Evolutionary conservation across 1,140 invertebrate genomes (phyloP).

Genomic region (Zaprionus davidi): DNA sequence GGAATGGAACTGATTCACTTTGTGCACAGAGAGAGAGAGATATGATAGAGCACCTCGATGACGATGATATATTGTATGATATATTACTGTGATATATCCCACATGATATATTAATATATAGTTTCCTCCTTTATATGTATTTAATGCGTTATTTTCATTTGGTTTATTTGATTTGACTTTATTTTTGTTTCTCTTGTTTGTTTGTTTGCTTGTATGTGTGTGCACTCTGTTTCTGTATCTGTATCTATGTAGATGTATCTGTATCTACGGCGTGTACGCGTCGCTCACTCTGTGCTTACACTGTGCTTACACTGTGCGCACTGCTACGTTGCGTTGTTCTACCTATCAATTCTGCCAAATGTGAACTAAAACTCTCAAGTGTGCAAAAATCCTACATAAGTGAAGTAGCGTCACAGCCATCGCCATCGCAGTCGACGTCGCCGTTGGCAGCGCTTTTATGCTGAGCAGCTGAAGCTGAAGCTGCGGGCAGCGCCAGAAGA

Average conservation of each 20-base stretch:
- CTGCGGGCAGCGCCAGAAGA: constrained; percentile 57
- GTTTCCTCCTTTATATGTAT: too few species aligned
- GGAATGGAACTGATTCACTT: constrained; percentile 36
- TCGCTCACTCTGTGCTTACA: constrained; percentile 16
- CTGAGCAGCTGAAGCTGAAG: constrained; percentile 60
- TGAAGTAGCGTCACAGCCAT: constrained; percentile 51
- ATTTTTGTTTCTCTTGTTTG: constrained; percentile 15
- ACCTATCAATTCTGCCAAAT: constrained; percentile 76
- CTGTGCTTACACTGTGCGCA: constrained; percentile 23
- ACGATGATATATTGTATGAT: too few species aligned
- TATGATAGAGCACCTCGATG: too few species aligned
- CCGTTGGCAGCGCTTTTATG: constrained; percentile 57
- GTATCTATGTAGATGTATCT: constrained; percentile 40
- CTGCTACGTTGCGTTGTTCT: constrained; percentile 52
- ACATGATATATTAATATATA: too few species aligned
- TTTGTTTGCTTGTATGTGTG: constrained; percentile 1
- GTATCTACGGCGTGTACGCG: constrained; percentile 38
- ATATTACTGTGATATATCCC: too few species aligned
- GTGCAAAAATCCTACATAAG: constrained; percentile 79
- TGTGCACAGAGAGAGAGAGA: background rate
- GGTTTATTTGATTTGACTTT: constrained; percentile 1
- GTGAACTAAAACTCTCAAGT: constrained; percentile 82
- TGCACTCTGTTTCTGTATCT: constrained; percentile 35
- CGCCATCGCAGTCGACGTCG: constrained; percentile 2
- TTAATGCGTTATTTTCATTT: background rate